Percentiles rank a stretch among this genome's conserved stretches.
phyloP scores from a whole-genome alignment of 2,797 vertebrate species.

The Neopelma chrysocephalum region DNA sequence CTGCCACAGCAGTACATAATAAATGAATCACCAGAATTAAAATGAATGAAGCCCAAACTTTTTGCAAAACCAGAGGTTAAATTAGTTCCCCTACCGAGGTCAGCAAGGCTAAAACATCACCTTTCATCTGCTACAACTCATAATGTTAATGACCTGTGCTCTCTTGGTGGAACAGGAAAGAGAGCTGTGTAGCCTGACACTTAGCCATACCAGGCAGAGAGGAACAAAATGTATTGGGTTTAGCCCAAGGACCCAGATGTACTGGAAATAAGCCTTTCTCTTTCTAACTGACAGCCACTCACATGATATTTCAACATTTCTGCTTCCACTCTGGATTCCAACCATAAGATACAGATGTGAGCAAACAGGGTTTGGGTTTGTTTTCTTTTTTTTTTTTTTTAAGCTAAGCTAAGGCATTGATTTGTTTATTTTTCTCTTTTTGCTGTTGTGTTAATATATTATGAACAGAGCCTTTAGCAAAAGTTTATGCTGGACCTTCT shows the following conservation, averaged over 20 bases:
- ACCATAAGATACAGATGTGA: neutral
- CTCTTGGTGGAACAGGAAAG: neutral
- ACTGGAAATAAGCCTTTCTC: neutral
- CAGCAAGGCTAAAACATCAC: neutral
- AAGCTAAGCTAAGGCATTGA: neutral
- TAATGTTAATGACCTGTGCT: rapidly evolving
- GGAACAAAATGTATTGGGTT: neutral
- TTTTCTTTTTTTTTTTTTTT: too few relatives aligned
- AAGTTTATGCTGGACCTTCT: neutral
- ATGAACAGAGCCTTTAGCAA: neutral
- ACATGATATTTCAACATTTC: neutral
- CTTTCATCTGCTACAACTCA: too few relatives aligned
- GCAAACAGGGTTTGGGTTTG: neutral
- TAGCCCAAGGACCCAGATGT: neutral
- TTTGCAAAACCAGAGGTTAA: neutral
- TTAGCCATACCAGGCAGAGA: neutral
- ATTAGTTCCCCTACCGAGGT: neutral
- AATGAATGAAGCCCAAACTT: neutral
- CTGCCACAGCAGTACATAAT: rapidly evolving
- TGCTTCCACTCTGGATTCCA: neutral
- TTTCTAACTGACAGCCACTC: neutral
- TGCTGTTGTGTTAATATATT: neutral
- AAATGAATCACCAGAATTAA: neutral
- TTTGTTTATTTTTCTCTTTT: neutral
- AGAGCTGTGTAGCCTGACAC: neutral